phyloP scores from a whole-genome alignment of 2,113 vertebrate species.

The Chionis minor region DNA sequence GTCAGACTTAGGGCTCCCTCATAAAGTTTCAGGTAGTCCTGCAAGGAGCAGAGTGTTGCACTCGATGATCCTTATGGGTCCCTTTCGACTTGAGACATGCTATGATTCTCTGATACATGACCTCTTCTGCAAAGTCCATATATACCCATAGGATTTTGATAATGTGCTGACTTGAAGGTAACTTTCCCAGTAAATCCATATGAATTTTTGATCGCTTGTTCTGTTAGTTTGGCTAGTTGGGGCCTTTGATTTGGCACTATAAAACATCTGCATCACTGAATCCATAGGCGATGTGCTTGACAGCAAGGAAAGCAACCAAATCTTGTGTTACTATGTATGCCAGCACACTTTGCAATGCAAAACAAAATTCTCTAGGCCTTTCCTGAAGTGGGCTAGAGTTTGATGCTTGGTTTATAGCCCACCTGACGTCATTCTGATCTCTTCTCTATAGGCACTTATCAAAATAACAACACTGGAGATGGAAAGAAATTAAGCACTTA shows the following conservation, averaged over 20 bases:
- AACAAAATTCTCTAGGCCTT: not conserved
- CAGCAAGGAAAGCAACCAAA: not conserved
- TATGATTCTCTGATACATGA: fast-evolving
- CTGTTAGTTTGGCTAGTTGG: not conserved
- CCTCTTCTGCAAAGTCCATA: not conserved
- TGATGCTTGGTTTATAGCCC: not conserved
- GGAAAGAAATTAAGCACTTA: not conserved
- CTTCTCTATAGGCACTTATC: not conserved
- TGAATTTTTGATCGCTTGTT: not conserved
- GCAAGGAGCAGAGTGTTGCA: not conserved
- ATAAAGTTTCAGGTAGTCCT: not conserved
- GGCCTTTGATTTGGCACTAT: not conserved
- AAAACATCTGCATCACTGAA: not conserved
- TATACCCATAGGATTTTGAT: not conserved
- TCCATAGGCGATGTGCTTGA: not conserved
- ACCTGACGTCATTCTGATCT: not conserved
- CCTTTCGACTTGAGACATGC: not conserved
- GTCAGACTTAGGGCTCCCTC: not conserved
- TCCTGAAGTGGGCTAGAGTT: not conserved
- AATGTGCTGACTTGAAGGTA: not conserved
- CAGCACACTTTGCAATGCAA: not conserved
- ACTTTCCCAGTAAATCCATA: not conserved
- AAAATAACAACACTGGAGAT: not conserved
- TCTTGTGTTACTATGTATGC: fast-evolving
- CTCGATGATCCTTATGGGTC: not conserved